A percentile compares a stretch with the other conserved stretches of the same genome.
Conservation (phyloP, 1,140 invertebrate species). For the Nephila pilipes region DNA sequence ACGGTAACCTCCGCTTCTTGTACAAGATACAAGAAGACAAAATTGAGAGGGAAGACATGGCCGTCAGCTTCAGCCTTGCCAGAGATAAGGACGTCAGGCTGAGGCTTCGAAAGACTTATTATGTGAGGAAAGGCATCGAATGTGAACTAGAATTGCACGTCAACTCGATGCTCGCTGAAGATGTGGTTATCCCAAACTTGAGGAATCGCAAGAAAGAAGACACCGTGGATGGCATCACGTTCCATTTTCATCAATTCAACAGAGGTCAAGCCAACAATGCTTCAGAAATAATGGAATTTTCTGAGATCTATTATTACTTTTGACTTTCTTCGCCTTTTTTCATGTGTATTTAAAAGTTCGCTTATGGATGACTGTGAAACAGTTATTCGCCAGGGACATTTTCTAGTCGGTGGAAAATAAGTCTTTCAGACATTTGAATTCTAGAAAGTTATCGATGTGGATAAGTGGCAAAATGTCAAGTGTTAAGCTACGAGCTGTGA, state of each 20-base stretch:
- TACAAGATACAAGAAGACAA: slow-evolving; percentile 78
- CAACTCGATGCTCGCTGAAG: slow-evolving; percentile 74
- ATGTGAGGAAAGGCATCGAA: slow-evolving; percentile 78
- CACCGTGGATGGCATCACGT: slow-evolving; percentile 76
- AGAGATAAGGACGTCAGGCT: slow-evolving; percentile 79
- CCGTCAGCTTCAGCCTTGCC: slow-evolving; percentile 68
- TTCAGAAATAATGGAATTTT: slow-evolving; percentile 77
- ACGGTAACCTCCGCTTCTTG: slow-evolving; percentile 78
- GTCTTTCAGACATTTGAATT: not conserved
- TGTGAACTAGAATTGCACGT: slow-evolving; percentile 78
- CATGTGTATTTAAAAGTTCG: not conserved
- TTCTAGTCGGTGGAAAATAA: not conserved
- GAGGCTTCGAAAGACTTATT: slow-evolving; percentile 78
- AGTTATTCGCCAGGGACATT: not conserved
- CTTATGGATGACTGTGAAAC: not conserved
- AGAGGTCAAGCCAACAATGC: slow-evolving; percentile 74
- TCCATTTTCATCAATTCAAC: slow-evolving; percentile 77
- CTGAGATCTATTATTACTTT: slow-evolving; percentile 77
- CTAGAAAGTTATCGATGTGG: not conserved
- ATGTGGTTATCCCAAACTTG: slow-evolving; percentile 77
- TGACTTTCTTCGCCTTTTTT: slow-evolving; percentile 15
- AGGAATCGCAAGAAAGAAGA: slow-evolving; percentile 77
- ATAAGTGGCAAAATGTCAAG: not conserved
- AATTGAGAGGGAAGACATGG: slow-evolving; percentile 75
- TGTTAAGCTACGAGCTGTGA: not conserved